phyloP scores from a whole-genome alignment of 2,113 vertebrate genomes.

The Maccullochella peelii region DNA sequence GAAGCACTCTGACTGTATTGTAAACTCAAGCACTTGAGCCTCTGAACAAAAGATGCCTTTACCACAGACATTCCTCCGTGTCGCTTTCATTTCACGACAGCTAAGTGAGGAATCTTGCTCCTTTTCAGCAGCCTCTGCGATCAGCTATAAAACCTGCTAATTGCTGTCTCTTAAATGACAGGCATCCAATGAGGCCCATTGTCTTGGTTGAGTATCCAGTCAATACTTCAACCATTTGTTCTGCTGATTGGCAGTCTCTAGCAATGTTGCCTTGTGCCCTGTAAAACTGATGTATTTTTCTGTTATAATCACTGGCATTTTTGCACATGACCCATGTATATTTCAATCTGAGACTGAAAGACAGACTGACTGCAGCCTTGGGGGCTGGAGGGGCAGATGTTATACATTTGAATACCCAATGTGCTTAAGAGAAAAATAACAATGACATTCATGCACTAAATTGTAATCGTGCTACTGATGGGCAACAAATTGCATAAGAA shows the following conservation, averaged over 20 bases:
- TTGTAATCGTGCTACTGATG: conserved; percentile 1
- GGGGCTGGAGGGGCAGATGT: background rate
- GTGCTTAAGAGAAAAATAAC: conserved; percentile 19
- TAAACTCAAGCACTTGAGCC: conserved; percentile 27
- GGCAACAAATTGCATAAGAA: background rate
- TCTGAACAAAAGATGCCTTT: conserved; percentile 43
- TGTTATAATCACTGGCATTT: conserved; percentile 25
- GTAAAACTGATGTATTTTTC: conserved; percentile 49
- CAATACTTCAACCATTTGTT: conserved; percentile 67
- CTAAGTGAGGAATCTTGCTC: conserved; percentile 40
- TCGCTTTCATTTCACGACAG: conserved; percentile 36
- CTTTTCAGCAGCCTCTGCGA: conserved; percentile 48
- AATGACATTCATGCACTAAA: background rate
- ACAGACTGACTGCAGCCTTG: background rate
- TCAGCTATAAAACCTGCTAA: conserved; percentile 58
- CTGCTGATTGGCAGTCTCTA: conserved; percentile 54
- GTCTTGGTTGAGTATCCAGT: conserved; percentile 55
- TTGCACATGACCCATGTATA: conserved; percentile 11
- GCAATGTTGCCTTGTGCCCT: conserved; percentile 21
- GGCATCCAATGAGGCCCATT: conserved; percentile 58
- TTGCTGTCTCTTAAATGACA: conserved; percentile 66
- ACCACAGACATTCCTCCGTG: conserved; percentile 27
- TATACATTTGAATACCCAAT: conserved; percentile 12
- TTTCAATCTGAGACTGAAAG: conserved; percentile 46
- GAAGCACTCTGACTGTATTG: conserved; percentile 26